Evolutionary conservation across 2,113 vertebrate genomes (phyloP), one percentile per base, ranked within the genome.

Genomic region (Panthera uncia): DNA sequence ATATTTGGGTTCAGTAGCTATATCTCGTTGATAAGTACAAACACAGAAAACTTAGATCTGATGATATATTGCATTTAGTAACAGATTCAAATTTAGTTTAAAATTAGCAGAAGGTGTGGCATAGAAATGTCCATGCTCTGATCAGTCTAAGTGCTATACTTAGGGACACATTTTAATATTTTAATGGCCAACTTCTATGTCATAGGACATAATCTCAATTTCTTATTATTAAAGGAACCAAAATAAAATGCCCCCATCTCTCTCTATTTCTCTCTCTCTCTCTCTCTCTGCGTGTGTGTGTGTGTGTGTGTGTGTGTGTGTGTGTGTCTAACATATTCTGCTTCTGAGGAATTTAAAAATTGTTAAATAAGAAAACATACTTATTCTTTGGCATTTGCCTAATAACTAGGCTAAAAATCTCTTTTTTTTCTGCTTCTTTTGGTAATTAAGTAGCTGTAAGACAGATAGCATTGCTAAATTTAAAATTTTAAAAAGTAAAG

Each of bases 341-440:
- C 31, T 88, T 19, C 25, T 27, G 27, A 88, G 4, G 7, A 57
- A 11, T 33, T 69, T 57, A 97, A 82, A 96, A 41, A 18, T 76
- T 61, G 19, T 92, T 66, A 25, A 91, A 91, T 57, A 88, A 84
- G 91, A 96, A 96, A 84, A 25, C 1, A 87, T 63, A 36, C 29
- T 38, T 69, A 23, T 79, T 41, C 27, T 80, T 89, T 83, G 25
- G 4, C 15, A 57, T 69, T 4, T 8, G 61, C 5, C 93, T 91
- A 95, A 94, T 78, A 91, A 66, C 25, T 84, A 91, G 1, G 1
- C 11, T 96, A 81, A 84, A 82, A 27, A 45, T 81, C 5, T 74
- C 16, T 19, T 79, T 2, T 36, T 36, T 5, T n/a, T 38, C 10
- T 36, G 29, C 27, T 55, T 48, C 21, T 18, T 92, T 68, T 95